phyloP scores from a whole-genome alignment of 2,797 vertebrate species.

The Gymnocypris eckloni region DNA sequence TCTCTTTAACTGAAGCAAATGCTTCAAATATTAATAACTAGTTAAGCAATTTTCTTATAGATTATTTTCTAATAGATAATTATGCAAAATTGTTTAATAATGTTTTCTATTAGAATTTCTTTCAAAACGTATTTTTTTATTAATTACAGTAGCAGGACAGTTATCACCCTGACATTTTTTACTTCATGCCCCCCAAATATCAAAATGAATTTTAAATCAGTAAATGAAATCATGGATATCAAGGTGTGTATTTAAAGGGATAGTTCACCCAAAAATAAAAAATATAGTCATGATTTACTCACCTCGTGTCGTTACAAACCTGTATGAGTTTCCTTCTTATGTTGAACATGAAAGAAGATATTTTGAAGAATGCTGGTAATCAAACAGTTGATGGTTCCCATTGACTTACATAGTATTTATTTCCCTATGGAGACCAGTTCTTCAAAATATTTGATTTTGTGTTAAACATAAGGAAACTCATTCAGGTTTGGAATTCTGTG shows the following conservation, averaged over 20 bases:
- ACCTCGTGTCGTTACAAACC: not conserved
- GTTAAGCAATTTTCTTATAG: not conserved
- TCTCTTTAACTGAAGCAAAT: not conserved
- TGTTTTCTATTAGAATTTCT: not conserved
- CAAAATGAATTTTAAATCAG: not conserved
- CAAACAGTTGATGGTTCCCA: not conserved
- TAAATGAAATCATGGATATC: not conserved
- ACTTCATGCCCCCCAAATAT: not conserved
- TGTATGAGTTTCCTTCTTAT: not conserved
- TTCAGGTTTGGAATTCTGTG: not conserved
- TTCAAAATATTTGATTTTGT: not conserved
- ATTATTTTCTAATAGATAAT: not conserved
- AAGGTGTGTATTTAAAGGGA: not conserved
- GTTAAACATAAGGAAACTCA: not conserved
- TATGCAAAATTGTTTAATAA: not conserved
- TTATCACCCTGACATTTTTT: not conserved
- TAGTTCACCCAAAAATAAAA: not conserved
- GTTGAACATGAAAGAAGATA: not conserved
- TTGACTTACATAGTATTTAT: not conserved
- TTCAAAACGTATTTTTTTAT: not conserved
- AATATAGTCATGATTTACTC: too few relatives aligned
- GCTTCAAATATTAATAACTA: not conserved
- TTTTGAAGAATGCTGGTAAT: not conserved
- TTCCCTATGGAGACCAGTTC: not conserved
- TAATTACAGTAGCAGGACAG: not conserved